A percentile compares a stretch with the other conserved stretches of the same genome.
Conservation (phyloP, 2,888 invertebrate genomes). For the Rhopalosiphum nymphaeae region DNA sequence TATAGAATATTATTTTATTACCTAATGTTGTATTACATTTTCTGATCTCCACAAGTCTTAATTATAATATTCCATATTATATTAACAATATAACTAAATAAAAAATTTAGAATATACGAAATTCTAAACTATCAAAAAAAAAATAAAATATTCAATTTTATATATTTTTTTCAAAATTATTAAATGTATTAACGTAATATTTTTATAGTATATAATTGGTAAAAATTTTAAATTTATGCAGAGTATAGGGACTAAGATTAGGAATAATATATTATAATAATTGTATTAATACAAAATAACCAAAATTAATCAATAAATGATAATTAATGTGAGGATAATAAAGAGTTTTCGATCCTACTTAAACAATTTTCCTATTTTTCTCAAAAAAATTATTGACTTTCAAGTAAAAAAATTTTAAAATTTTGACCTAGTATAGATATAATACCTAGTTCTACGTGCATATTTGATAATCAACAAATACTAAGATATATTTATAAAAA, state of each 20-base stretch:
- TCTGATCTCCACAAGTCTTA: not conserved
- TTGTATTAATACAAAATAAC: not conserved
- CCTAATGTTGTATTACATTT: not conserved
- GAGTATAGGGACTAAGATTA: too few relatives aligned
- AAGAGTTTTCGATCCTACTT: too few relatives aligned
- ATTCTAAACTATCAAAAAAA: not conserved
- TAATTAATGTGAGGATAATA: not conserved
- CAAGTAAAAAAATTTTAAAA: not conserved
- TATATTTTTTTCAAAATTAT: not conserved
- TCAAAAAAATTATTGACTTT: not conserved
- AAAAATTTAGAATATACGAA: not conserved
- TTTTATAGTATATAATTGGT: too few relatives aligned
- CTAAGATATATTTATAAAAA: not conserved
- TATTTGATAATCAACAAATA: not conserved
- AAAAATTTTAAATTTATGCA: too few relatives aligned
- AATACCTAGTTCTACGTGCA: not conserved
- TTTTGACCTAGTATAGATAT: not conserved
- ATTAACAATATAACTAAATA: not conserved
- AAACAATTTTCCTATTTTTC: not conserved
- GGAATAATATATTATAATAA: too few relatives aligned
- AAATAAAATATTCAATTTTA: not conserved
- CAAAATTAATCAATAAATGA: not conserved
- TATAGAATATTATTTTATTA: not conserved
- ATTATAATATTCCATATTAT: not conserved
- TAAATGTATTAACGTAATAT: not conserved